These are phyloP conservation scores for Ashinkailepas kermadecensis DNA, from an alignment of 2,888 invertebrate species.

Conservation along the genomic window DNA sequence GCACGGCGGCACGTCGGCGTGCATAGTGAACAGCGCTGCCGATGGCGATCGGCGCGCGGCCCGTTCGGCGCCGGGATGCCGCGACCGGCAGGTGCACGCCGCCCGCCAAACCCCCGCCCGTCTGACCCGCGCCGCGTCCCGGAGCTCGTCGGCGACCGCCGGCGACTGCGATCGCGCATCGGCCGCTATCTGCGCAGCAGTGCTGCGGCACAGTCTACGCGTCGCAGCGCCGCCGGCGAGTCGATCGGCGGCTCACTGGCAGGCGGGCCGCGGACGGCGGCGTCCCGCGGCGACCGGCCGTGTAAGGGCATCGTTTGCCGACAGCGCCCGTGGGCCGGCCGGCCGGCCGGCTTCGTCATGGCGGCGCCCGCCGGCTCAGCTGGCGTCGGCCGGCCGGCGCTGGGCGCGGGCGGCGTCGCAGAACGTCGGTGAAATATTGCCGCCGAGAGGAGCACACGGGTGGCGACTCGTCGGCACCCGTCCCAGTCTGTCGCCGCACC, in stretches of 20 bases:
- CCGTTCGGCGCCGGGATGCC: background rate
- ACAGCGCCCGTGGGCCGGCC: background rate
- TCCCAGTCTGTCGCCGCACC: no score
- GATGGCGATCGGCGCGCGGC: background rate
- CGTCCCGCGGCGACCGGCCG: background rate
- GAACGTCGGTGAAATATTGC: background rate
- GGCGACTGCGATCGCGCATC: background rate
- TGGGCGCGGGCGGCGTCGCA: background rate
- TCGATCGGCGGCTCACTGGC: background rate
- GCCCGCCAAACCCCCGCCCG: background rate
- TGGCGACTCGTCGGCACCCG: no score
- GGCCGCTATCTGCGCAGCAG: background rate
- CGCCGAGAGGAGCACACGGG: no score
- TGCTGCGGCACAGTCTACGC: background rate
- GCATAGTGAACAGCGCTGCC: background rate
- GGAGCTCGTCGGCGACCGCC: background rate
- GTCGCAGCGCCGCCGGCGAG: no score
- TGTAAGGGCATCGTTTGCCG: background rate
- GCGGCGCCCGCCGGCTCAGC: background rate
- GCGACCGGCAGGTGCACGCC: background rate
- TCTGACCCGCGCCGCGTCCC: background rate
- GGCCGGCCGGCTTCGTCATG: background rate
- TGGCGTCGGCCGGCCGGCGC: background rate
- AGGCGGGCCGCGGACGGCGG: background rate
- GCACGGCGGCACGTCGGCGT: background rate